phyloP scores from a whole-genome alignment of 2,113 vertebrate species.

The Malurus cyaneus region DNA sequence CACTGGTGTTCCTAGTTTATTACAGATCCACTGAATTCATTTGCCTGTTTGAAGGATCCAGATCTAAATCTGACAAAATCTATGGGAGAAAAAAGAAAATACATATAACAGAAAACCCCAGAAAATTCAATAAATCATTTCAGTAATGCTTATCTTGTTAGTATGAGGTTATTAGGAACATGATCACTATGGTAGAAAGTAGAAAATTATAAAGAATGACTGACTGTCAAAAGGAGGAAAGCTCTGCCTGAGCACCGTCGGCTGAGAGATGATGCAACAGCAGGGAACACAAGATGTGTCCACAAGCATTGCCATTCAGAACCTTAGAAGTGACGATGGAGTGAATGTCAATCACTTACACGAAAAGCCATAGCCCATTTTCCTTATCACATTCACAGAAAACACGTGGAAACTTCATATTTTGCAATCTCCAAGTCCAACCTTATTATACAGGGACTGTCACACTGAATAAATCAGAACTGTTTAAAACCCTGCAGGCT shows the following conservation, averaged over 20 bases:
- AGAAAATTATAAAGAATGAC: not conserved
- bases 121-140: not conserved
- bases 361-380: not conserved
- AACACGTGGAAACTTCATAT: not conserved
- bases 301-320: not conserved
- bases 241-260: not conserved
- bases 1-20: not conserved
- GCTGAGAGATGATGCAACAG: not conserved
- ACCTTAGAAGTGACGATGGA: not conserved
- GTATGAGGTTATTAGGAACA: not conserved
- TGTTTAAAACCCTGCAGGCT: slow-evolving; percentile 49
- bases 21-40: not conserved
- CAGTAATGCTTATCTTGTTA: not conserved
- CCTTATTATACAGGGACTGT: slow-evolving; percentile 34
- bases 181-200: not conserved
- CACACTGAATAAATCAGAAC: slow-evolving; percentile 43
- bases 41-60: not conserved
- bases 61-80: not conserved
- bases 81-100: too few relatives aligned
- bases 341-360: not conserved
- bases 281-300: not conserved
- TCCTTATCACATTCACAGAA: slow-evolving; percentile 8
- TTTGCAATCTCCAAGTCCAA: not conserved
- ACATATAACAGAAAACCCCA: not conserved
- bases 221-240: not conserved